phyloP scores from a whole-genome alignment of 2,113 vertebrate genomes.

The Passer montanus region DNA sequence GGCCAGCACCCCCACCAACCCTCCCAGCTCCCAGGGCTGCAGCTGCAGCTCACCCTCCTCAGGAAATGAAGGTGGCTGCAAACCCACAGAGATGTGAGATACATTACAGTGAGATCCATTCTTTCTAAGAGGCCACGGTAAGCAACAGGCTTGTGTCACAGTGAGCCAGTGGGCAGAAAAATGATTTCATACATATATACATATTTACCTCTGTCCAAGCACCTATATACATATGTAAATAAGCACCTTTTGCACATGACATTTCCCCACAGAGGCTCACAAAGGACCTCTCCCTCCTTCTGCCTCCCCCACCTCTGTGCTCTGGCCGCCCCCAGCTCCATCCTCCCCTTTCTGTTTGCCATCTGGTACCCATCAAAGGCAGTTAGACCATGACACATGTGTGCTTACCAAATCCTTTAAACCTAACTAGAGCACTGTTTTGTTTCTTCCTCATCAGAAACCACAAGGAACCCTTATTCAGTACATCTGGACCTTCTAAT shows the following conservation, averaged over 20 bases:
- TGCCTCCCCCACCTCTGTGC: background rate
- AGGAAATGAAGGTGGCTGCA: background rate
- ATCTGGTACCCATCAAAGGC: constrained; percentile 66
- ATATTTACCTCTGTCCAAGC: background rate
- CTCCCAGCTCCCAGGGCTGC: background rate
- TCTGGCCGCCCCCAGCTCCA: background rate
- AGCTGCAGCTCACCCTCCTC: background rate
- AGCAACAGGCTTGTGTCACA: background rate
- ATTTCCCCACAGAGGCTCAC: background rate
- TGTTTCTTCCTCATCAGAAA: constrained; percentile 63
- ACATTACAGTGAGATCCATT: background rate
- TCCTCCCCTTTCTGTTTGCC: constrained; percentile 36
- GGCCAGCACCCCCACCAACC: background rate
- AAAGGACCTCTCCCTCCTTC: background rate
- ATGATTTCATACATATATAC: background rate
- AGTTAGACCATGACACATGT: constrained; percentile 47
- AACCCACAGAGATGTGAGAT: background rate
- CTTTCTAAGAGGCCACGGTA: background rate
- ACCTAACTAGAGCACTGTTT: constrained; percentile 57
- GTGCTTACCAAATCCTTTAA: constrained; percentile 57
- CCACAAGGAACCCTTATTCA: constrained; percentile 42
- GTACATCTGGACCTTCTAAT: constrained; percentile 67
- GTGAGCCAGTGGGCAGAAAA: background rate
- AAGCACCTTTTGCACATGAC: background rate
- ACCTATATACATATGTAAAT: background rate